Evolutionary conservation across 2,888 invertebrate genomes (phyloP).

Genomic region (Catocala sponsa): DNA sequence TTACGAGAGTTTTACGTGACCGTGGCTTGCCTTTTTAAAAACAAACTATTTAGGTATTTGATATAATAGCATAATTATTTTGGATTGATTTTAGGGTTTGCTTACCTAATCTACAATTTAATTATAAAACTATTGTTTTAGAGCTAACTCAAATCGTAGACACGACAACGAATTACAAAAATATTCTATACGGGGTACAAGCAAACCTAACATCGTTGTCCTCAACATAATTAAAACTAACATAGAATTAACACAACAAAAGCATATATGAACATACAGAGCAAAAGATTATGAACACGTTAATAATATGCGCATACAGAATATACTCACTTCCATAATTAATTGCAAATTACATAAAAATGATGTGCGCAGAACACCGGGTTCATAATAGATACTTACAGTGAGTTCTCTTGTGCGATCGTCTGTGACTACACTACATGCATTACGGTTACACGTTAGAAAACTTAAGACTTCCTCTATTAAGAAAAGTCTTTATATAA

Average conservation of each 20-base stretch:
- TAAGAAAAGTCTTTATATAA: no score
- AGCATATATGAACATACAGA: neutral
- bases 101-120: no score
- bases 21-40: no score
- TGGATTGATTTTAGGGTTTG: no score
- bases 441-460: neutral
- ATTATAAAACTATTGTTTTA: no score
- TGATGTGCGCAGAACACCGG: constrained; percentile 34
- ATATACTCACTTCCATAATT: constrained; percentile 52
- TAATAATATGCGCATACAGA: constrained; percentile 53
- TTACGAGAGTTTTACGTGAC: no score
- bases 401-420: constrained; percentile 51
- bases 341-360: constrained; percentile 62
- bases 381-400: constrained; percentile 49
- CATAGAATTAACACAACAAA: neutral
- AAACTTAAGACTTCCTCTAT: neutral
- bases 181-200: no score
- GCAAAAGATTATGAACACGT: constrained; percentile 19
- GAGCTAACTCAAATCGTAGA: no score
- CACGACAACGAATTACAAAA: no score
- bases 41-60: no score
- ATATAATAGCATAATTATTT: no score
- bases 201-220: no score
- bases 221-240: neutral
- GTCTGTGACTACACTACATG: constrained; percentile 36